These are phyloP conservation scores for Lasioglossum pauxillum DNA, from an alignment of 2,888 invertebrate species.

Conservation along the genomic window DNA sequence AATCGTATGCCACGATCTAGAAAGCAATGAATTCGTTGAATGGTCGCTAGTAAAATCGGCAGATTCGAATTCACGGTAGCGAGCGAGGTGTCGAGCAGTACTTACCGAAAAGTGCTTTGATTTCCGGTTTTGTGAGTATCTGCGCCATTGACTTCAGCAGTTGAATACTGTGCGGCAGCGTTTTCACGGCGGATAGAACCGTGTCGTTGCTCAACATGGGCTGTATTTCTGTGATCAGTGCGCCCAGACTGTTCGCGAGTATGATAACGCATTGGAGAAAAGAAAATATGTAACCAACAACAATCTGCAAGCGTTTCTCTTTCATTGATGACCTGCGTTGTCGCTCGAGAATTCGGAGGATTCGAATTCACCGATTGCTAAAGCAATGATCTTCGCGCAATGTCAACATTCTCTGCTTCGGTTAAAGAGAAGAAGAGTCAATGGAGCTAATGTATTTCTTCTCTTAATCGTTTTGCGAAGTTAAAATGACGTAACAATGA, in stretches of 20 bases:
- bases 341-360: neutral
- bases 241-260: constrained; percentile 67
- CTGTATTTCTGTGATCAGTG: constrained; percentile 84
- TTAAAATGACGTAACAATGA: neutral
- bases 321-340: neutral
- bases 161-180: constrained; percentile 85
- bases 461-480: neutral
- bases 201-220: constrained; percentile 85
- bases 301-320: neutral
- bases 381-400: neutral
- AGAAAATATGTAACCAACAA: neutral
- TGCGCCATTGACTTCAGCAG: constrained; percentile 86
- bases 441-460: neutral
- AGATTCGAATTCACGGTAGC: neutral
- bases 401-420: neutral
- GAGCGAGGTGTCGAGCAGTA: constrained; percentile 21
- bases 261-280: neutral
- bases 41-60: neutral
- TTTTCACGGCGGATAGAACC: constrained; percentile 84
- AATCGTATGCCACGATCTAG: constrained; percentile 86
- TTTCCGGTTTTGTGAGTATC: constrained; percentile 86
- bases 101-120: constrained; percentile 85
- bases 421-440: neutral
- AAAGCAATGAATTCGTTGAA: constrained; percentile 25
- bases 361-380: neutral